Evolutionary conservation across 2,888 invertebrate genomes (phyloP).

Genomic region (Amblyjoppa proteus): DNA sequence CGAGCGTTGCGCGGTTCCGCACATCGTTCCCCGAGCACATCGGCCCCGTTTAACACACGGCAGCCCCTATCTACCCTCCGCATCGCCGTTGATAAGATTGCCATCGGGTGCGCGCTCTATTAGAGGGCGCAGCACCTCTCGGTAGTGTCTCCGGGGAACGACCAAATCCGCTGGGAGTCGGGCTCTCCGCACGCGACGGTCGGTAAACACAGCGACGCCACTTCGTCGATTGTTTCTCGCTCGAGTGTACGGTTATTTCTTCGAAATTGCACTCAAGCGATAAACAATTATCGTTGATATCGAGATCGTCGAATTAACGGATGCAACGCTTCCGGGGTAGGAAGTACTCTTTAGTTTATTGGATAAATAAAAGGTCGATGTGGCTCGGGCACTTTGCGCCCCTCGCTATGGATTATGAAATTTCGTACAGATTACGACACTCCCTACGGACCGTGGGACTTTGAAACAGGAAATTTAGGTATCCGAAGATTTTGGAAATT

Average conservation of each 20-base stretch:
- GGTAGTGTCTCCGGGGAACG: constrained; percentile 23
- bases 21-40: constrained; percentile 14
- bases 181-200: constrained; percentile 28
- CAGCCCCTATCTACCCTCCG: constrained; percentile 48
- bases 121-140: constrained; percentile 62
- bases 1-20: constrained; percentile 45
- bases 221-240: not conserved
- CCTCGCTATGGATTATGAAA: too few species aligned
- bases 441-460: too few species aligned
- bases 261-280: not conserved
- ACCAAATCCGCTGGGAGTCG: constrained; percentile 9
- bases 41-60: constrained; percentile 29
- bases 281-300: not conserved
- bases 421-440: too few species aligned
- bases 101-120: constrained; percentile 41
- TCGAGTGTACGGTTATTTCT: not conserved
- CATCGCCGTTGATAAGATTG: constrained; percentile 63
- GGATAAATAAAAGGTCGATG: not conserved
- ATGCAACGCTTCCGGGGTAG: not conserved
- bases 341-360: constrained; percentile 2
- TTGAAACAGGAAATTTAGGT: too few species aligned
- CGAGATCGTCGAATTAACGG: not conserved
- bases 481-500: too few species aligned
- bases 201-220: constrained; percentile 42
- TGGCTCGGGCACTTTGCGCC: too few species aligned